Evolutionary conservation across 2,888 invertebrate species (phyloP).

Genomic region (Amphipyra berbera): DNA sequence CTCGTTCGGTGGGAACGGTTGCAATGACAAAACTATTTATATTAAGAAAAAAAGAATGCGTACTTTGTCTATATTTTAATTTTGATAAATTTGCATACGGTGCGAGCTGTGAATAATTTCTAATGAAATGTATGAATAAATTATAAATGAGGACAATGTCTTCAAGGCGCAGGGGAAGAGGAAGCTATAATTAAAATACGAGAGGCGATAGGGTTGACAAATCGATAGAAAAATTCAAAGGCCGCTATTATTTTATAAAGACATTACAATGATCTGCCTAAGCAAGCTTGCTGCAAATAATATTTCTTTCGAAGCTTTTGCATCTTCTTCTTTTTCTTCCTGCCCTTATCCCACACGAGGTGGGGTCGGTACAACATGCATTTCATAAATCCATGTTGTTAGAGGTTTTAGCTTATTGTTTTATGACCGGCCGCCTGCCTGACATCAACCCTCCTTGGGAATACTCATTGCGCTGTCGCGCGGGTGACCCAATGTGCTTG

Average conservation of each 20-base stretch:
- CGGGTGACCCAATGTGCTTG: no score
- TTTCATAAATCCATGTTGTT: no score
- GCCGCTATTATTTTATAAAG: not conserved
- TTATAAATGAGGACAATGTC: constrained; percentile 83
- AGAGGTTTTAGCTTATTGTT: no score
- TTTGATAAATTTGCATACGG: constrained; percentile 80
- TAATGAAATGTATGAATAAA: constrained; percentile 85
- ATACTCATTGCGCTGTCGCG: no score
- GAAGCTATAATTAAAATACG: constrained; percentile 86
- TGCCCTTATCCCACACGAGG: no score
- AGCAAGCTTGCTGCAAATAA: not conserved
- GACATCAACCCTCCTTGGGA: no score
- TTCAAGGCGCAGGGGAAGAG: constrained; percentile 80
- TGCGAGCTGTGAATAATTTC: constrained; percentile 75
- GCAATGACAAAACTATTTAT: constrained; percentile 77
- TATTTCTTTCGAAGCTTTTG: no score
- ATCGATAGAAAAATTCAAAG: no score
- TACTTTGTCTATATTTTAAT: constrained; percentile 84
- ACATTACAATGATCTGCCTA: not conserved
- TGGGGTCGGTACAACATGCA: no score
- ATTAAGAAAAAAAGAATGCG: constrained; percentile 64
- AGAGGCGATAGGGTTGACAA: constrained; percentile 71
- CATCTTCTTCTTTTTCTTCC: no score
- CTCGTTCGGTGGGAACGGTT: constrained; percentile 81
- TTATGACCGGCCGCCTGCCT: no score